Percentiles rank a stretch among this genome's conserved stretches.
phyloP scores from a whole-genome alignment of 2,797 vertebrate species.

The Platyrinchus mystaceus region DNA sequence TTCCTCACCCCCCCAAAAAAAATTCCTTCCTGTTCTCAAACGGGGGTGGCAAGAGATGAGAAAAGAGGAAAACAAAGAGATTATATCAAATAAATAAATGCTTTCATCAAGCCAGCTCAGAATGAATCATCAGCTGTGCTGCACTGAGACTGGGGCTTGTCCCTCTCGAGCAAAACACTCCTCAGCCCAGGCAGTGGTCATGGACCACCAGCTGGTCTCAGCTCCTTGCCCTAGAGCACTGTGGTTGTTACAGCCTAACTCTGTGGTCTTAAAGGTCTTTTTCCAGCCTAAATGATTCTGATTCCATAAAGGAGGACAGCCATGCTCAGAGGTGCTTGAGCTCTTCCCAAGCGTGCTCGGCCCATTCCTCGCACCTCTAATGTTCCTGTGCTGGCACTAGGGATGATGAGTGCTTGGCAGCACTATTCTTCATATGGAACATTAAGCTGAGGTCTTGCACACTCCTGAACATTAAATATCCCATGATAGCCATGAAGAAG shows the following conservation, averaged over 20 bases:
- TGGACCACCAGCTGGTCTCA: neutral
- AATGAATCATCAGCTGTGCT: conserved; percentile 25
- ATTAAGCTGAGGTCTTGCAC: conserved; percentile 79
- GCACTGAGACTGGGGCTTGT: neutral
- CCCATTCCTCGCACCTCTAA: conserved; percentile 55
- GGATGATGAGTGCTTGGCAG: conserved; percentile 73
- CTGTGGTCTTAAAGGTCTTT: neutral
- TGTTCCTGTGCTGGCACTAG: conserved; percentile 56
- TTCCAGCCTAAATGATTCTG: neutral
- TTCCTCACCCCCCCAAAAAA: neutral
- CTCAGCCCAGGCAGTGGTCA: neutral
- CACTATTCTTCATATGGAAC: conserved; percentile 76
- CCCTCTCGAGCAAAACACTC: neutral
- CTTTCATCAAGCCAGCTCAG: neutral
- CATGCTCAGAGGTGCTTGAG: conserved; percentile 15
- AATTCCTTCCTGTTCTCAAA: conserved; percentile 17
- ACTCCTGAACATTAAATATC: conserved; percentile 78
- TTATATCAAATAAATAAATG: conserved; percentile 33
- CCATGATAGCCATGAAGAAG: conserved; percentile 80
- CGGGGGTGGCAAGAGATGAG: conserved; percentile 16
- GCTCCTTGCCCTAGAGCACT: neutral
- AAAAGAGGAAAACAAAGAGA: conserved; percentile 50
- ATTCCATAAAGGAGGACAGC: neutral
- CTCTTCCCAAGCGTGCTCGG: neutral
- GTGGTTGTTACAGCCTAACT: neutral